phyloP scores from a whole-genome alignment of 2,797 vertebrate genomes.

The Carduelis carduelis region DNA sequence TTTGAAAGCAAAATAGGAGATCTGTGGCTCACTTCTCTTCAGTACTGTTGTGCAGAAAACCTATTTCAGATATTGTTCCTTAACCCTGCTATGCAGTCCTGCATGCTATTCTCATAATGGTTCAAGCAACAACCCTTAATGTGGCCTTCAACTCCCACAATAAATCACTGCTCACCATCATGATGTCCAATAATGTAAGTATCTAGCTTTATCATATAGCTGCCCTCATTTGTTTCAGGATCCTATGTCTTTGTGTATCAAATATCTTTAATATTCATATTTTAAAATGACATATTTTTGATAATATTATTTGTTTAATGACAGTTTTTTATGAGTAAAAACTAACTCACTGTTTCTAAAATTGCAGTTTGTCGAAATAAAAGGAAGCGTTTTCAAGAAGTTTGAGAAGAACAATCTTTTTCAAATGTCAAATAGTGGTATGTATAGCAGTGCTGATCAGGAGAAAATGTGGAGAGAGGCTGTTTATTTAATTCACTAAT shows the following conservation, averaged over 20 bases:
- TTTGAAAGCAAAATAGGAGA: background rate
- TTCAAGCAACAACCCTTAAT: slow-evolving; percentile 96
- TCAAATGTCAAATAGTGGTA: slow-evolving; percentile 99
- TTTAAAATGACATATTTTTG: background rate
- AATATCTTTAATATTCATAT: background rate
- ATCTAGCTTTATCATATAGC: background rate
- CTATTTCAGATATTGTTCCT: slow-evolving; percentile 2
- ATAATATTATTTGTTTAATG: background rate
- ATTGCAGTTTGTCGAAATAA: slow-evolving; percentile 97
- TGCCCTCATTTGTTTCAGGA: background rate
- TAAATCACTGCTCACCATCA: slow-evolving; percentile 97
- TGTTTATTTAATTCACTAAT: background rate
- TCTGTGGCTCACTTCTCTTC: background rate
- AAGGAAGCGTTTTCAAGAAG: slow-evolving; percentile 98
- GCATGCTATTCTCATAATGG: slow-evolving; percentile 95
- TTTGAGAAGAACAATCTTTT: slow-evolving; percentile 99
- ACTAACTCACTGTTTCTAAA: slow-evolving; percentile 43
- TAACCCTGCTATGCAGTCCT: slow-evolving; percentile 80
- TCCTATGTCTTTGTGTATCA: background rate
- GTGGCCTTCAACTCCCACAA: slow-evolving; percentile 99
- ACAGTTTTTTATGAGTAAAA: background rate
- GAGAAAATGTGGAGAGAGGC: background rate
- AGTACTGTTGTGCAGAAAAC: background rate
- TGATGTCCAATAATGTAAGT: slow-evolving; percentile 99
- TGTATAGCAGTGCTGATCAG: slow-evolving; percentile 49